Evolutionary conservation across 2,888 invertebrate species (phyloP).

Genomic region (Tridacna gigas): DNA sequence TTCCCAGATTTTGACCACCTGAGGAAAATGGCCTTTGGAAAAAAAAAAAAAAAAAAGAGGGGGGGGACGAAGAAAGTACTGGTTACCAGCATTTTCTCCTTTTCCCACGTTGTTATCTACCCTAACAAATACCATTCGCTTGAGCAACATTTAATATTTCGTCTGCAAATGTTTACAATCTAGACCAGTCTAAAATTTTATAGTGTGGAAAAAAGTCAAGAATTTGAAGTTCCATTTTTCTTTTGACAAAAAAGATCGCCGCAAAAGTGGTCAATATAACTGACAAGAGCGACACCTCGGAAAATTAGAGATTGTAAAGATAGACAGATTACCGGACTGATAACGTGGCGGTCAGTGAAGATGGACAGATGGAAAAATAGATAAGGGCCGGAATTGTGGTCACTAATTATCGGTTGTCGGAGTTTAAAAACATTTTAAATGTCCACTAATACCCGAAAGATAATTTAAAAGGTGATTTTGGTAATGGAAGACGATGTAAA

Average conservation of each 20-base stretch:
- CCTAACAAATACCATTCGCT: too few relatives aligned
- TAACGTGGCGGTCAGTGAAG: slow-evolving; percentile 47
- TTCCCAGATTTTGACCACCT: too few relatives aligned
- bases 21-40: too few relatives aligned
- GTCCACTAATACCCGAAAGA: slow-evolving; percentile 27
- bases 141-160: too few relatives aligned
- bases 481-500: slow-evolving; percentile 26
- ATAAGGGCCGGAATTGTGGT: slow-evolving; percentile 28
- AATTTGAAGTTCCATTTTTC: too few relatives aligned
- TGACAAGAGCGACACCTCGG: slow-evolving; percentile 49
- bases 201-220: too few relatives aligned
- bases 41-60: too few relatives aligned
- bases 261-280: slow-evolving; percentile 42
- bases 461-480: slow-evolving; percentile 24
- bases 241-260: slow-evolving; percentile 4
- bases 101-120: too few relatives aligned
- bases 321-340: slow-evolving; percentile 51
- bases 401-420: slow-evolving; percentile 54
- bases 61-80: too few relatives aligned
- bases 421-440: slow-evolving; percentile 35
- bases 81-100: too few relatives aligned
- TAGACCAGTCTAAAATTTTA: too few relatives aligned
- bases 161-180: too few relatives aligned
- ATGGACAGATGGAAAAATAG: slow-evolving; percentile 35
- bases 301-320: slow-evolving; percentile 54